Conservation (phyloP, 2,888 invertebrate genomes). For the Euzetes globulus region DNA sequence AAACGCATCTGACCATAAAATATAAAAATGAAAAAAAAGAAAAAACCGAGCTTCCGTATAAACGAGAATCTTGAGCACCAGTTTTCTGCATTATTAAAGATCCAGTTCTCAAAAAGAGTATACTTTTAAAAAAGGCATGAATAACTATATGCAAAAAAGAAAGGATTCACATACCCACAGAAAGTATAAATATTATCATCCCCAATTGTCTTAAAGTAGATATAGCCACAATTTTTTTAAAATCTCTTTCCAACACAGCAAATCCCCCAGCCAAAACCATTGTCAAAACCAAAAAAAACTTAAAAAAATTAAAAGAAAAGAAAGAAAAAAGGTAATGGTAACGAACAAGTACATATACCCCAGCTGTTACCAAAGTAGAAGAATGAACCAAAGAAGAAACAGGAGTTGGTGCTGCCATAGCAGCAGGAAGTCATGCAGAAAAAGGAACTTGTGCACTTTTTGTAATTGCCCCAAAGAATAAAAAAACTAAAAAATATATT, state of each 20-base stretch:
- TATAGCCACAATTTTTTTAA: slow-evolving; percentile 70
- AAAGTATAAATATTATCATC: slow-evolving; percentile 61
- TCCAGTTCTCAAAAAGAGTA: slow-evolving; percentile 65
- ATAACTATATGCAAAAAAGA: slow-evolving; percentile 65
- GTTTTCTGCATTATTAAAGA: slow-evolving; percentile 59
- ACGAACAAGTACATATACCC: slow-evolving; percentile 66
- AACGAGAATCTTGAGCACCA: slow-evolving; percentile 63
- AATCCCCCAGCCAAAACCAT: slow-evolving; percentile 46
- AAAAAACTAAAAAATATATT: slow-evolving; percentile 49
- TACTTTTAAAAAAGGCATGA: slow-evolving; percentile 68
- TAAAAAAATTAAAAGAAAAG: slow-evolving; percentile 49
- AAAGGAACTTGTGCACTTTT: slow-evolving; percentile 75
- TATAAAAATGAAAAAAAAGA: background rate
- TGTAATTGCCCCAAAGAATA: slow-evolving; percentile 57
- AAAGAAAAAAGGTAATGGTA: no score
- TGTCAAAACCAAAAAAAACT: slow-evolving; percentile 51
- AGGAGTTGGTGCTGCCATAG: slow-evolving; percentile 68
- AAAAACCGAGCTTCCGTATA: slow-evolving; percentile 35
- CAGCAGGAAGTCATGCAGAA: slow-evolving; percentile 65
- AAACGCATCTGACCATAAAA: slow-evolving; percentile 16
- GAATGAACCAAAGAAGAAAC: slow-evolving; percentile 70
- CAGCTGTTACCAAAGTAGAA: slow-evolving; percentile 68
- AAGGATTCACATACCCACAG: slow-evolving; percentile 53
- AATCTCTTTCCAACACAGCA: slow-evolving; percentile 52
- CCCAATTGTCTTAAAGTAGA: slow-evolving; percentile 68